phyloP scores from a whole-genome alignment of 2,797 vertebrate species.

The Sebastiscus tertius region DNA sequence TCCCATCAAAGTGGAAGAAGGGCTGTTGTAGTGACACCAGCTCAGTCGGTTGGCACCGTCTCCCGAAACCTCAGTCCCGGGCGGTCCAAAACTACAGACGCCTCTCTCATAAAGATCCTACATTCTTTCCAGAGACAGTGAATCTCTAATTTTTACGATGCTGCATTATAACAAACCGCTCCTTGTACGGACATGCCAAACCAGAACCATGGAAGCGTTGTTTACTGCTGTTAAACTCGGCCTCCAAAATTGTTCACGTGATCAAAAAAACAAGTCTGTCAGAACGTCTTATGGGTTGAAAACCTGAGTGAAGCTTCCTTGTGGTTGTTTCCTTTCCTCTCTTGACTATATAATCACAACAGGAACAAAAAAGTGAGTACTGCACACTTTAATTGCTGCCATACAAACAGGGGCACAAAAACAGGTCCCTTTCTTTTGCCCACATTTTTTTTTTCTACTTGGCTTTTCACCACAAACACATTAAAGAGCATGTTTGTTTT shows the following conservation, averaged over 20 bases:
- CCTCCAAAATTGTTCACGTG: neutral
- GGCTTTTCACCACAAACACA: conserved; percentile 32
- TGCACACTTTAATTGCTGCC: conserved; percentile 53
- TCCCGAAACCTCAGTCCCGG: conserved; percentile 21
- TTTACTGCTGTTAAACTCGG: conserved; percentile 47
- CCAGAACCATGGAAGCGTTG: conserved; percentile 52
- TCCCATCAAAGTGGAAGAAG: neutral
- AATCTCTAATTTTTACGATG: conserved; percentile 55
- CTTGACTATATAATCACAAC: conserved; percentile 35
- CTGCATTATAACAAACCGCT: conserved; percentile 51
- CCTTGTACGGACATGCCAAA: conserved; percentile 61
- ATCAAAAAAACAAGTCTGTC: conserved; percentile 19
- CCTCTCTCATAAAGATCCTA: conserved; percentile 54
- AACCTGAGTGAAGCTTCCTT: conserved; percentile 28
- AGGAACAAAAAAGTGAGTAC: conserved; percentile 4
- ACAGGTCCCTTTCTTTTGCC: conserved; percentile 28
- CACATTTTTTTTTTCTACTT: conserved; percentile 18
- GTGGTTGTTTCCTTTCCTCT: conserved; percentile 37
- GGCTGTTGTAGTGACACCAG: conserved; percentile 27
- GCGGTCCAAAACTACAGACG: conserved; percentile 36
- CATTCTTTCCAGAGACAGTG: conserved; percentile 61
- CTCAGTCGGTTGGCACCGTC: conserved; percentile 37
- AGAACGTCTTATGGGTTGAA: neutral
- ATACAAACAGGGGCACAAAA: conserved; percentile 39
- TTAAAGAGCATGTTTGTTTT: conserved; percentile 28